Conservation (phyloP, 2,797 vertebrate species). For the Lerista edwardsae region DNA sequence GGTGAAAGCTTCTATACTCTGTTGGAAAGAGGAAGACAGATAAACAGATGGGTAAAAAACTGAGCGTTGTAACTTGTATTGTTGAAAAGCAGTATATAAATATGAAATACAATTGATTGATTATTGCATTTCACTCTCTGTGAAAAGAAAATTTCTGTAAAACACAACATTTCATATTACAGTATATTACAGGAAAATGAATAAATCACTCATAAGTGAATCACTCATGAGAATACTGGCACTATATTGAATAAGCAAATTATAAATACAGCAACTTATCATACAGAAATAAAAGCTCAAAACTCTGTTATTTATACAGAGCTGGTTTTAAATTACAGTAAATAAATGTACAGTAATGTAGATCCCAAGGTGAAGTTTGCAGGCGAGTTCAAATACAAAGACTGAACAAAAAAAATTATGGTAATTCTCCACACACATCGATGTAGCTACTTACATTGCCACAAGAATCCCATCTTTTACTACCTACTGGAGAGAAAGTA, state of each 20-base stretch:
- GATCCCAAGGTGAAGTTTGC: too few species aligned
- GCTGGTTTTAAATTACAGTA: neutral
- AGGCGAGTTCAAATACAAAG: too few species aligned
- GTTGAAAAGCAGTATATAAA: too few species aligned
- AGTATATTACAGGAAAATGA: neutral
- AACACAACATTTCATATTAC: neutral
- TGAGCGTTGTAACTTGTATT: neutral
- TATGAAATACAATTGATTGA: too few species aligned
- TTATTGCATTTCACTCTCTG: slow-evolving; percentile 60
- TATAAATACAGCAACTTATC: neutral
- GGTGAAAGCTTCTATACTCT: neutral
- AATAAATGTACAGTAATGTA: neutral
- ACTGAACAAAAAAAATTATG: too few species aligned
- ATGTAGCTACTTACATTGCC: too few species aligned
- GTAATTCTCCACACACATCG: too few species aligned
- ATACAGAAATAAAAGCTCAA: neutral
- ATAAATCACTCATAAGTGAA: neutral
- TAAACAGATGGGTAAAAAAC: neutral
- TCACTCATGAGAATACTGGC: neutral
- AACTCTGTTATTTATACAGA: neutral
- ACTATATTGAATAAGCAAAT: neutral
- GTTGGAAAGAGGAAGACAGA: neutral
- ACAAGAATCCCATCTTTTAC: too few species aligned
- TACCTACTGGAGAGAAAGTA: too few species aligned
- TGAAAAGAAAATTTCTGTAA: slow-evolving; percentile 33